Evolutionary conservation across 2,888 invertebrate genomes (phyloP).

Genomic region (Torymus auratus): DNA sequence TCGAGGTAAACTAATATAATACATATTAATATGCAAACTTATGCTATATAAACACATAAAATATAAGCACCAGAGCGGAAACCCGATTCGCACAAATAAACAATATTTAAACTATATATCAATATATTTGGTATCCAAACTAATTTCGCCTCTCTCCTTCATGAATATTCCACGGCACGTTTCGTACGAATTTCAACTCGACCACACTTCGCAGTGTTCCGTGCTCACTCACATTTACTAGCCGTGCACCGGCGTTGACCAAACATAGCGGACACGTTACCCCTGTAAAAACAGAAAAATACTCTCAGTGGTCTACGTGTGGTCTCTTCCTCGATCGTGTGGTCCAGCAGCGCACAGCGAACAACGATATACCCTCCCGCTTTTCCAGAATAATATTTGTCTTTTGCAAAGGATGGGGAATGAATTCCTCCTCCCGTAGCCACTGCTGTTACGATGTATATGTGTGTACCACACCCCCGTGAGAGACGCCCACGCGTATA

Average conservation of each 20-base stretch:
- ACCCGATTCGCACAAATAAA: too few species aligned
- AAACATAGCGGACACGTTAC: constrained; percentile 2
- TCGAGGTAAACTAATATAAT: too few species aligned
- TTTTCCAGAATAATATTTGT: constrained; percentile 55
- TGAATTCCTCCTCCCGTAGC: background rate
- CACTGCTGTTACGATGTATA: too few species aligned
- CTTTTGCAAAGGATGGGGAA: constrained; percentile 38
- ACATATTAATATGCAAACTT: too few species aligned
- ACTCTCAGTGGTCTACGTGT: constrained; percentile 11
- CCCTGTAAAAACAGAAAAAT: constrained; percentile 28
- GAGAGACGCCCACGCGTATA: constrained; percentile 7
- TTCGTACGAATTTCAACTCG: too few species aligned
- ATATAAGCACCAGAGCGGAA: too few species aligned
- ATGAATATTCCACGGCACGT: too few species aligned
- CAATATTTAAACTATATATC: too few species aligned
- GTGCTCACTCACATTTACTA: background rate
- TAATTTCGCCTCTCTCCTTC: too few species aligned
- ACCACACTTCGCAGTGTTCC: too few species aligned
- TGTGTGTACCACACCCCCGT: constrained; percentile 24
- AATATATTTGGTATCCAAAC: too few species aligned
- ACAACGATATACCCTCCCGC: background rate
- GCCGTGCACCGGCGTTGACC: background rate
- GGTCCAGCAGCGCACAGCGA: background rate
- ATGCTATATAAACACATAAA: too few species aligned
- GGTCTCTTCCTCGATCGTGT: constrained; percentile 5